Base-by-base conservation (phyloP, 2,888 invertebrate species). In the Eupelmus urozonus region DNA sequence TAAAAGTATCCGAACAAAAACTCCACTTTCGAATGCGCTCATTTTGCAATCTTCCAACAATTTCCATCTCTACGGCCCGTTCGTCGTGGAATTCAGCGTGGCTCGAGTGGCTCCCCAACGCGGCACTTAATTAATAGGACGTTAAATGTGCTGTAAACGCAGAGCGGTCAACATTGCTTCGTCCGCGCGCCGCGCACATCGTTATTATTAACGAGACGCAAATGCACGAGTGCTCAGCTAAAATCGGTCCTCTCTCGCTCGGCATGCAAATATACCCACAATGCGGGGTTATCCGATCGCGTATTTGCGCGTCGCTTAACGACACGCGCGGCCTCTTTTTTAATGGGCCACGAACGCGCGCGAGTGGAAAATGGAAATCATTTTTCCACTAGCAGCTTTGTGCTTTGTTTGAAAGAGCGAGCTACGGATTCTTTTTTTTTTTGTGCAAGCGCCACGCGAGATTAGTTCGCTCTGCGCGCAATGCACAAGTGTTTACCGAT, bases 101-200 rank as follows among this genome's bases (percentile, higher is more conserved):
- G n/a, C n/a, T n/a, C n/a, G n/a, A n/a, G n/a, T n/a, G n/a, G n/a
- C n/a, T n/a, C n/a, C n/a, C n/a, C n/a, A 34, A 34, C 51, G 55
- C 20, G n/a, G 42, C 73, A 57, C 63, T 65, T 65, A 76, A 76
- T 76, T 76, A 76, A 76, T 70, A 70, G 70, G 13, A 63, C 55
- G 63, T 76, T 62, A 76, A 70, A 63, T 27, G 53, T 29, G 16
- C 57, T 57, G 69, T 70, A 70, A 76, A 62, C 25, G n/a, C 42
- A 23, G 42, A 34, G 11, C 60, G 20, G 20, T 16, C 7, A 16
- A 1, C 27, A 29, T 20, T 7, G 23, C 7, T 51, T 51, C 51
- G 65, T n/a, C n/a, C 66, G 13, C 7, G n/a, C 9, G 45, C 4
- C 2, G 1, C n/a, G 25, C 23, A 20, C 20, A 25, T 59, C 34